phyloP scores from a whole-genome alignment of 1,140 invertebrate species.

The Theocolax elegans region DNA sequence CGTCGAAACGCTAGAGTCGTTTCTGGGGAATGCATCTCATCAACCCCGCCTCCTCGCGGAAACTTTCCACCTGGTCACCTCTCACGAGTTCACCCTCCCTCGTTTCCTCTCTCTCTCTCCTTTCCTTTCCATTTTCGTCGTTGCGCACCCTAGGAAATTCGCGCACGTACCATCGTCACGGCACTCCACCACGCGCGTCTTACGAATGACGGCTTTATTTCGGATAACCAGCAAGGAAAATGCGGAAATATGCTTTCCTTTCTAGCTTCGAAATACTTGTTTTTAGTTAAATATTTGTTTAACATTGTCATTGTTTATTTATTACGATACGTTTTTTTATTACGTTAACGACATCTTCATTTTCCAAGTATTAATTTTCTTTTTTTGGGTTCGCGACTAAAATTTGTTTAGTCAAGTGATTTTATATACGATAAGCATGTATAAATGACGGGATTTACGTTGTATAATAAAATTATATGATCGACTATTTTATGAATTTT shows the following conservation, averaged over 20 bases:
- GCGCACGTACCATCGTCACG: slow-evolving; percentile 32
- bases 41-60: slow-evolving; percentile 45
- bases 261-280: no score
- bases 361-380: no score
- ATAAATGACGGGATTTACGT: no score
- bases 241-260: slow-evolving; percentile 28
- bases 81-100: not conserved
- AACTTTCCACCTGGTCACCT: slow-evolving; percentile 57
- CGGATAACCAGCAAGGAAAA: slow-evolving; percentile 30
- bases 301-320: no score
- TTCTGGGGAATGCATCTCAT: slow-evolving; percentile 56
- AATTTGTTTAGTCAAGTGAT: no score
- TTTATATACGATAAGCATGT: no score
- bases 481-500: no score
- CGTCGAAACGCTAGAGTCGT: slow-evolving; percentile 23
- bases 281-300: no score
- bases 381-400: no score
- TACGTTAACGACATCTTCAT: no score
- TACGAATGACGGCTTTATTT: slow-evolving; percentile 50
- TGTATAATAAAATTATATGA: no score
- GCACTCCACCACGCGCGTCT: slow-evolving; percentile 30
- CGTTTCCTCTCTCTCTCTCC: not conserved
- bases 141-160: slow-evolving; percentile 40
- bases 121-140: slow-evolving; percentile 43
- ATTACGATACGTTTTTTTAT: no score